phyloP scores from a whole-genome alignment of 2,113 vertebrate genomes.

The Melanerpes formicivorus region DNA sequence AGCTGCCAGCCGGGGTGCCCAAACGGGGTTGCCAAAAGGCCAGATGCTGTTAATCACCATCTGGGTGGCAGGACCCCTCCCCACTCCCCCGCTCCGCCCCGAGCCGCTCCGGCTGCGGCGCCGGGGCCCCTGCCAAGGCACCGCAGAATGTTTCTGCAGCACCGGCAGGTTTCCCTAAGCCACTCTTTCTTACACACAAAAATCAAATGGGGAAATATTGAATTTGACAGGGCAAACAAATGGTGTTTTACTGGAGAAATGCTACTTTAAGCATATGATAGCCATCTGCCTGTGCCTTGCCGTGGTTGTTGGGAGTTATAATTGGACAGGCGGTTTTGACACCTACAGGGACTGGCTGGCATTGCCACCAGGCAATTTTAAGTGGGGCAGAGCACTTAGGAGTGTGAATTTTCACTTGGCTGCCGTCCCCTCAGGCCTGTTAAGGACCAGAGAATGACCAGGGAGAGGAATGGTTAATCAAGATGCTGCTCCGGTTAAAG shows the following conservation, averaged over 20 bases:
- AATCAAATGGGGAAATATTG: constrained; percentile 55
- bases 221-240: constrained; percentile 53
- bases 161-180: background rate
- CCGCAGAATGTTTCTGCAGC: background rate
- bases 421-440: background rate
- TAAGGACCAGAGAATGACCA: background rate
- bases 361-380: background rate
- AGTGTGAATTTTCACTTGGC: constrained; percentile 25
- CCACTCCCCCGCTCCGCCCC: no score
- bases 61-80: background rate
- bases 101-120: background rate
- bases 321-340: constrained; percentile 6
- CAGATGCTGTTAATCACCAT: background rate
- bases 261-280: constrained; percentile 15
- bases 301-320: background rate
- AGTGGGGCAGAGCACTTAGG: background rate
- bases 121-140: background rate
- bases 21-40: background rate
- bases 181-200: background rate
- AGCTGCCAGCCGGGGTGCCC: background rate
- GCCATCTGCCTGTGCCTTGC: constrained; percentile 28
- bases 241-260: constrained; percentile 35
- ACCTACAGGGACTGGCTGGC: constrained; percentile 1
- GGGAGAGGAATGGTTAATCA: background rate
- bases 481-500: background rate